Evolutionary conservation across 2,888 invertebrate genomes (phyloP).

Genomic region (Tinea pellionella): DNA sequence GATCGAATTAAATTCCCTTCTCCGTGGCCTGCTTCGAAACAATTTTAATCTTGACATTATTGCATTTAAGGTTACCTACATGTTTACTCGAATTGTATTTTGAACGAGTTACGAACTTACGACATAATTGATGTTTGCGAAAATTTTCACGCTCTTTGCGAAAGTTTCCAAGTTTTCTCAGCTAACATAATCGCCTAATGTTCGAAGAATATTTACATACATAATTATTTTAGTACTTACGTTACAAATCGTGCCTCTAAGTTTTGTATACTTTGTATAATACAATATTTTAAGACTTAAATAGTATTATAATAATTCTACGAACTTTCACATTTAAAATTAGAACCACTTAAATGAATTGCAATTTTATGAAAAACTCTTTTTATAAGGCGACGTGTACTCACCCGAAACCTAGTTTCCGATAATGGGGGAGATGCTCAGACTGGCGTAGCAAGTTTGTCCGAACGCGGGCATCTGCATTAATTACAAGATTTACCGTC

Average conservation of each 20-base stretch:
- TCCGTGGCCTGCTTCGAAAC: not conserved
- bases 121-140: conserved; percentile 10
- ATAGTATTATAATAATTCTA: no score
- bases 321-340: not conserved
- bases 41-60: conserved; percentile 4
- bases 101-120: conserved; percentile 8
- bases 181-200: conserved; percentile 4
- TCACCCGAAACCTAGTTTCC: conserved; percentile 20
- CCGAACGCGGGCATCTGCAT: conserved; percentile 53
- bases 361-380: not conserved
- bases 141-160: conserved; percentile 5
- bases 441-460: conserved; percentile 31
- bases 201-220: not conserved
- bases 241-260: no score
- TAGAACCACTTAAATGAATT: not conserved
- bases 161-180: not conserved
- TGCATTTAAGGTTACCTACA: conserved; percentile 2
- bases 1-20: not conserved
- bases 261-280: no score
- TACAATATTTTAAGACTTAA: no score
- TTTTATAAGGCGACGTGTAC: not conserved
- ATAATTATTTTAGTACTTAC: not conserved
- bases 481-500: conserved; percentile 61
- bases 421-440: conserved; percentile 49
- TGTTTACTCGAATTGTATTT: conserved; percentile 2